Conservation (phyloP, 1,140 invertebrate species). For the Papilio machaon region DNA sequence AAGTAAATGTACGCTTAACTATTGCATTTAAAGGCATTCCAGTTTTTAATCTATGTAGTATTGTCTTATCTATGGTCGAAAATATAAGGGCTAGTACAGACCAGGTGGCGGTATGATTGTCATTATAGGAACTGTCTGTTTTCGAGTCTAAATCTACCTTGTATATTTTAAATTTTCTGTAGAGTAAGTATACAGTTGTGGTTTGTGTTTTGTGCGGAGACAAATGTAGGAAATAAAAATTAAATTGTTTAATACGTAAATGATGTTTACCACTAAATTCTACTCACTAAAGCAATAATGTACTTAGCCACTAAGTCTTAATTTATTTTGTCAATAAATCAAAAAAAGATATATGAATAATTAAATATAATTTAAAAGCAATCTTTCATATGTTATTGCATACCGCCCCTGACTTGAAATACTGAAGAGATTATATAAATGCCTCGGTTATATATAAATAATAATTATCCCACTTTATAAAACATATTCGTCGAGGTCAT, state of each 20-base stretch:
- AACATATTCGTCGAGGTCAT: neutral
- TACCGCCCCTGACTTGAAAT: conserved; percentile 13
- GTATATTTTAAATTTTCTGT: conserved; percentile 28
- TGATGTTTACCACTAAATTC: neutral
- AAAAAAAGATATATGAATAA: neutral
- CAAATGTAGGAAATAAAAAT: neutral
- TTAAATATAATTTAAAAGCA: neutral
- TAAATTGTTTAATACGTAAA: neutral
- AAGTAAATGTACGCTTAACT: conserved; percentile 72
- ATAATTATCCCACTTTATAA: neutral
- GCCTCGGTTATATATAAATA: neutral
- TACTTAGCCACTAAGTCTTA: neutral
- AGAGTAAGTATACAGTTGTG: neutral
- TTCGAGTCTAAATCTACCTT: conserved; percentile 27
- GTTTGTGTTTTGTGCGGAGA: neutral
- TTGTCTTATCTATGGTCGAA: conserved; percentile 81
- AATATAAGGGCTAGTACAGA: conserved; percentile 53
- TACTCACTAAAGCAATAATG: neutral
- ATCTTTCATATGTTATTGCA: neutral
- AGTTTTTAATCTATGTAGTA: conserved; percentile 77
- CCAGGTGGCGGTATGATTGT: conserved; percentile 33
- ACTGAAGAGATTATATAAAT: neutral
- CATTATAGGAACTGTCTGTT: conserved; percentile 34
- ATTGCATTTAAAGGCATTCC: conserved; percentile 79
- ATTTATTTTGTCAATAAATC: neutral